Percentiles rank a stretch among this genome's conserved stretches.
Conservation (phyloP, 2,113 vertebrate species). For the Leptocoma aspasia region DNA sequence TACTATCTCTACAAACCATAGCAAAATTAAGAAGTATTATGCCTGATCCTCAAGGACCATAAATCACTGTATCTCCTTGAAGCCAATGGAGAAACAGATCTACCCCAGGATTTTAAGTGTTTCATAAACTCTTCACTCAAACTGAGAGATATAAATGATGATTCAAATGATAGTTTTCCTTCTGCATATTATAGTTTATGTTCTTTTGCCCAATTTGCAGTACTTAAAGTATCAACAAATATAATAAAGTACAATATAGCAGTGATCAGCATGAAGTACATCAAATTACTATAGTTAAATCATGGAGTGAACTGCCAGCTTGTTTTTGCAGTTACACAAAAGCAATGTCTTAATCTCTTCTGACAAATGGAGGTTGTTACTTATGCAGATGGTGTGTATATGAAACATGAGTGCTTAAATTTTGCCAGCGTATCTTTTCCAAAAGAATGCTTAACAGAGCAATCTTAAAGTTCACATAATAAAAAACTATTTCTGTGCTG, state of each 20-base stretch:
- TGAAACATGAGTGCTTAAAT: neutral
- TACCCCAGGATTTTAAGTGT: neutral
- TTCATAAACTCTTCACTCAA: neutral
- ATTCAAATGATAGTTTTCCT: neutral
- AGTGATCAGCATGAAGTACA: slow-evolving; percentile 16
- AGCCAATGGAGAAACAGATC: neutral
- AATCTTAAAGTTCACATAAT: neutral
- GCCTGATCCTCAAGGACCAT: neutral
- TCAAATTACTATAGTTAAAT: slow-evolving; percentile 2
- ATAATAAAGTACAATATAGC: neutral
- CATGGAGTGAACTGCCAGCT: neutral
- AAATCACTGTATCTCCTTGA: neutral
- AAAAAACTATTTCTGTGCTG: neutral
- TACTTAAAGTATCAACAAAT: neutral
- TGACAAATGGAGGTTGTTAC: slow-evolving; percentile 20
- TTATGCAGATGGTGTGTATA: slow-evolving; percentile 16
- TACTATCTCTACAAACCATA: neutral
- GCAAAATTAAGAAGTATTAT: neutral
- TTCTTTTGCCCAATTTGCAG: neutral
- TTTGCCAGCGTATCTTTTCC: neutral
- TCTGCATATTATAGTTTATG: slow-evolving; percentile 1
- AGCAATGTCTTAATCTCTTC: neutral
- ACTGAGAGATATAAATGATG: neutral
- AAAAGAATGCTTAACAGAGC: neutral
- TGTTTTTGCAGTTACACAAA: slow-evolving; percentile 7